Percentiles rank a stretch among this genome's conserved stretches.
Evolutionary conservation across 2,888 invertebrate species (phyloP).

Genomic region (Monoplex corrugatus): DNA sequence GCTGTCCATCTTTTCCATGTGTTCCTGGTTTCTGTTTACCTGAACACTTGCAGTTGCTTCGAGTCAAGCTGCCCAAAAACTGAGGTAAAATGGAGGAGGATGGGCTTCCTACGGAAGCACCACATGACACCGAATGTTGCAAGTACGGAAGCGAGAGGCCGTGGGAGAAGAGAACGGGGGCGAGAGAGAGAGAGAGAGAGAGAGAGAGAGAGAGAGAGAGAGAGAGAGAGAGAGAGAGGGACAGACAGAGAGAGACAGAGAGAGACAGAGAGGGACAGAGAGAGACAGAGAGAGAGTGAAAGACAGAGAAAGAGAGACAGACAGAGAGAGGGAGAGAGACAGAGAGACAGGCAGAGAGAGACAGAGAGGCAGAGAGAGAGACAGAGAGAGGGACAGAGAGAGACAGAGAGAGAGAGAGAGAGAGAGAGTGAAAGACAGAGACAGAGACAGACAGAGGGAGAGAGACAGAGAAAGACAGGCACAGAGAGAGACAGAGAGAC

Average conservation of each 20-base stretch:
- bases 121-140: too few relatives aligned
- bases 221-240: constrained; percentile 7
- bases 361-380: background rate
- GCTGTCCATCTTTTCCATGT: too few relatives aligned
- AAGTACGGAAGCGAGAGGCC: background rate
- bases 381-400: background rate
- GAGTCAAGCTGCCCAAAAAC: too few relatives aligned
- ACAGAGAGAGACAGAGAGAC: background rate
- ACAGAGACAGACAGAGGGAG: background rate
- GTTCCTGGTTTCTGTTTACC: too few relatives aligned
- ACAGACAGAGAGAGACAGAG: background rate
- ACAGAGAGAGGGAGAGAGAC: too few relatives aligned
- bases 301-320: too few relatives aligned
- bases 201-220: constrained; percentile 19
- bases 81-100: too few relatives aligned
- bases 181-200: background rate
- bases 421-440: background rate
- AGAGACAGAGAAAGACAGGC: background rate
- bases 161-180: background rate
- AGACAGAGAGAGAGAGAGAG: background rate
- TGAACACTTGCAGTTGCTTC: too few relatives aligned
- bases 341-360: too few relatives aligned
- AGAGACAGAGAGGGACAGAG: too few relatives aligned
- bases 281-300: too few relatives aligned
- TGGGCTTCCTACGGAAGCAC: too few relatives aligned